A percentile compares a stretch with the other conserved stretches of the same genome.
Conservation (phyloP, 2,797 vertebrate genomes). For the Ciconia nigra region DNA sequence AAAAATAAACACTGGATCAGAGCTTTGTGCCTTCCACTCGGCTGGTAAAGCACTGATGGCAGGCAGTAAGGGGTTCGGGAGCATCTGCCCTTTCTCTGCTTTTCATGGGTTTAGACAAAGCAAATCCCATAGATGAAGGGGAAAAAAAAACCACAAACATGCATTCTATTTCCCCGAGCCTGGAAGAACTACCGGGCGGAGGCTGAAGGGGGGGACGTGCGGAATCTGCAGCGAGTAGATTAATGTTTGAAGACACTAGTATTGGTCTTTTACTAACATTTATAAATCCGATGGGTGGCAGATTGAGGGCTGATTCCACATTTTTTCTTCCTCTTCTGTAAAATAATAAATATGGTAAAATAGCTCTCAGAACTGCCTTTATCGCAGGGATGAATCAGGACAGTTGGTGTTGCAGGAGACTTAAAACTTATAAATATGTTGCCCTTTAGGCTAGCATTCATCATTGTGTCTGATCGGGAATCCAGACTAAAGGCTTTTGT, state of each 20-base stretch:
- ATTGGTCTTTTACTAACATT: constrained; percentile 55
- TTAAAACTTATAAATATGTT: constrained; percentile 76
- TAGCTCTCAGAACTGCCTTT: constrained; percentile 72
- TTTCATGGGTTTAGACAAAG: constrained; percentile 8
- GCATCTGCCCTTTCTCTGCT: constrained; percentile 23
- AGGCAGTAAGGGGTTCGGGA: neutral
- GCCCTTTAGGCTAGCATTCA: constrained; percentile 76
- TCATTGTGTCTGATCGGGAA: constrained; percentile 69
- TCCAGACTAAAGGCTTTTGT: constrained; percentile 62
- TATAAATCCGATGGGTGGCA: constrained; percentile 65
- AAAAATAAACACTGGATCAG: constrained; percentile 7
- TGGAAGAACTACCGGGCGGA: fast-evolving
- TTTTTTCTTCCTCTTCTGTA: constrained; percentile 44
- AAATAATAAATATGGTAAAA: constrained; percentile 75
- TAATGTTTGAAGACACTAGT: constrained; percentile 61
- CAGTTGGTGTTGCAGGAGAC: constrained; percentile 71
- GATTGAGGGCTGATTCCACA: constrained; percentile 63
- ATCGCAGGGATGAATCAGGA: constrained; percentile 76
- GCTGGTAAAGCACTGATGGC: constrained; percentile 24
- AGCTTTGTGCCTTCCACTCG: neutral
- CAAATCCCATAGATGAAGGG: neutral
- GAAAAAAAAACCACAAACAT: neutral
- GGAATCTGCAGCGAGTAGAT: constrained; percentile 37
- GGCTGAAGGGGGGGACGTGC: neutral
- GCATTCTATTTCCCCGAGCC: neutral